Base-by-base conservation (phyloP, 2,113 vertebrate genomes). In the Laticauda colubrina region DNA sequence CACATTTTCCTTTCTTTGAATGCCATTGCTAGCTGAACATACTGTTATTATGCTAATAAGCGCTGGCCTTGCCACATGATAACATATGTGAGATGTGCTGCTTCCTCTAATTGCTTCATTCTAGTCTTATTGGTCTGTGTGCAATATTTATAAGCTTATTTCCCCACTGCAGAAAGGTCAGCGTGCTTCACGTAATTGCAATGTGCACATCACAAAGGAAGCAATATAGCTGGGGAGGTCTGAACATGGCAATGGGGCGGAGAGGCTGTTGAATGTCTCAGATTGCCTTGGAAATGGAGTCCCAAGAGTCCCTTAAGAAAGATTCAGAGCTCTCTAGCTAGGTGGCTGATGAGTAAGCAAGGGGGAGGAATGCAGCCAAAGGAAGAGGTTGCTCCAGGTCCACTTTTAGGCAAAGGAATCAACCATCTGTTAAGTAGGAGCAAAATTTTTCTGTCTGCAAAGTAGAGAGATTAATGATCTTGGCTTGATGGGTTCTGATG, bases 11-110 rank as follows among this genome's bases (percentile, higher is more conserved):
- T 95, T 90, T 53, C 89, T 97, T 96, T 95, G 96, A 96, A 94
- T 97, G 93, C 93, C 89, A 89, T 95, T 96, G 95, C 95, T 97
- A 94, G 95, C 94, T 88, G 95, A 97, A 95, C 94, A 93, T 96
- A 91, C 94, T 96, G 96, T 95, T 96, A 96, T 97, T 97, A 97
- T 96, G 96, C 95, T 97, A 97, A 97, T 97, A 94, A 87, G 92
- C 92, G 87, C 93, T 97, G 95, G 93, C 96, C 95, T 94, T 97
- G 94, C 90, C 95, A 94, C 93, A 56, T 24, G 53, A 95, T 94
- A 96, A 96, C 91, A 93, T 95, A 95, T 95, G 91, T 94, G 97
- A 97, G 95, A 92, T 93, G 89, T 53, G 51, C n/a, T 75, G 55
- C 43, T 20, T 92, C 96, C 92, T 94, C 91, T 96, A 94, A 95